Evolutionary conservation across 2,797 vertebrate species (phyloP).

Genomic region (Molossus alvarezi): DNA sequence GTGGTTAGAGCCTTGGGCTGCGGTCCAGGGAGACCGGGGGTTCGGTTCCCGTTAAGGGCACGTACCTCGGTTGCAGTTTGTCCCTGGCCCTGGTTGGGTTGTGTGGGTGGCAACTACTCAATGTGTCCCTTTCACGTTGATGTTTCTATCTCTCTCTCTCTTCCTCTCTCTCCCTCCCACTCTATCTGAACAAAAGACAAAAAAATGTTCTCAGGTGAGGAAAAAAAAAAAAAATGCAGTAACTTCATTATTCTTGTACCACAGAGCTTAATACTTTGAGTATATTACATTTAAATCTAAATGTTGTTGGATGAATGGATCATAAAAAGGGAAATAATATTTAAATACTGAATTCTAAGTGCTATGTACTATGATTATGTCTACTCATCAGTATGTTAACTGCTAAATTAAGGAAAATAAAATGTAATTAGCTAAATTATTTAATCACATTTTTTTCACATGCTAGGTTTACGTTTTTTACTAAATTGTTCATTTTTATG

Average conservation of each 20-base stretch:
- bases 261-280: not conserved
- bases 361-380: not conserved
- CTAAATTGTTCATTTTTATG: slow-evolving; percentile 80
- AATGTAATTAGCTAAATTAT: slow-evolving; percentile 28
- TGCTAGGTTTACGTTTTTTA: not conserved
- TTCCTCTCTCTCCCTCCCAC: too few relatives aligned
- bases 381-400: not conserved
- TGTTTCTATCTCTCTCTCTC: too few relatives aligned
- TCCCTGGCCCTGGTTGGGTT: too few relatives aligned
- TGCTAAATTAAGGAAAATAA: slow-evolving; percentile 3
- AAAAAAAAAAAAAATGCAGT: not conserved
- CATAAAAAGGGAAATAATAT: slow-evolving; percentile 23
- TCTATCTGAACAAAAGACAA: too few relatives aligned
- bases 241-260: slow-evolving; percentile 2
- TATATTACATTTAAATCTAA: slow-evolving; percentile 53
- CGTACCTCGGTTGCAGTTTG: too few relatives aligned
- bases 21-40: too few relatives aligned
- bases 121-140: too few relatives aligned
- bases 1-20: too few relatives aligned
- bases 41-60: too few relatives aligned
- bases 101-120: too few relatives aligned
- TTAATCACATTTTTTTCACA: slow-evolving; percentile 4
- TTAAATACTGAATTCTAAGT: slow-evolving; percentile 37
- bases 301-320: not conserved
- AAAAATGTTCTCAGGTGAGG: too few relatives aligned